Evolutionary conservation across 2,113 vertebrate genomes (phyloP).

Genomic region (Notothenia rossii): DNA sequence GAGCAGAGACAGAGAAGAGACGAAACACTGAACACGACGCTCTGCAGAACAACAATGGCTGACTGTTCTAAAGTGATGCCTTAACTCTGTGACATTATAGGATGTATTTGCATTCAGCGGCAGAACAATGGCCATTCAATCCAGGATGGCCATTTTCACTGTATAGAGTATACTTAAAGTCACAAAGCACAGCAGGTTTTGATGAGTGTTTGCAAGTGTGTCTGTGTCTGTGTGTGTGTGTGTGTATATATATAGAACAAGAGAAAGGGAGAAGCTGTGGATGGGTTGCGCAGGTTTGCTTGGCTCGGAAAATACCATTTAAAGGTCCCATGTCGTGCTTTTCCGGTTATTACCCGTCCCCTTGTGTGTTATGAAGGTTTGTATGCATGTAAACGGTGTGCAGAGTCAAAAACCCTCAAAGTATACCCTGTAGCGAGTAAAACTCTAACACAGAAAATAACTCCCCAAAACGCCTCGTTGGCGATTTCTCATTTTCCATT

Average conservation of each 20-base stretch:
- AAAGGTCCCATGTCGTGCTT: too few species aligned
- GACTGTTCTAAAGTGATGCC: neutral
- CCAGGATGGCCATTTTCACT: neutral
- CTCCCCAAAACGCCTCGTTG: too few species aligned
- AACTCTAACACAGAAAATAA: too few species aligned
- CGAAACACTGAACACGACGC: neutral
- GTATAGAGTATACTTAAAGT: neutral
- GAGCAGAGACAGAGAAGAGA: constrained; percentile 1
- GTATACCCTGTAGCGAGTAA: too few species aligned
- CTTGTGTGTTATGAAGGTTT: too few species aligned
- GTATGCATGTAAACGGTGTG: too few species aligned
- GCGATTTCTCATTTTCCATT: too few species aligned
- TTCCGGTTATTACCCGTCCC: too few species aligned
- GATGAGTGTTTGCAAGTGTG: neutral
- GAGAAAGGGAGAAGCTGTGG: constrained; percentile 9
- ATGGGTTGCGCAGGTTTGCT: neutral
- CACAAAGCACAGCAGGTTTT: neutral
- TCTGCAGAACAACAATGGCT: neutral
- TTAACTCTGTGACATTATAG: neutral
- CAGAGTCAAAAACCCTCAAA: too few species aligned
- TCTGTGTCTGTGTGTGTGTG: neutral
- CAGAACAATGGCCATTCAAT: neutral
- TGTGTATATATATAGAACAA: neutral
- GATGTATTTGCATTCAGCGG: neutral
- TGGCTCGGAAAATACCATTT: neutral